These are phyloP conservation scores for Fratercula arctica DNA, from an alignment of 2,797 vertebrate genomes.

Conservation along the genomic window DNA sequence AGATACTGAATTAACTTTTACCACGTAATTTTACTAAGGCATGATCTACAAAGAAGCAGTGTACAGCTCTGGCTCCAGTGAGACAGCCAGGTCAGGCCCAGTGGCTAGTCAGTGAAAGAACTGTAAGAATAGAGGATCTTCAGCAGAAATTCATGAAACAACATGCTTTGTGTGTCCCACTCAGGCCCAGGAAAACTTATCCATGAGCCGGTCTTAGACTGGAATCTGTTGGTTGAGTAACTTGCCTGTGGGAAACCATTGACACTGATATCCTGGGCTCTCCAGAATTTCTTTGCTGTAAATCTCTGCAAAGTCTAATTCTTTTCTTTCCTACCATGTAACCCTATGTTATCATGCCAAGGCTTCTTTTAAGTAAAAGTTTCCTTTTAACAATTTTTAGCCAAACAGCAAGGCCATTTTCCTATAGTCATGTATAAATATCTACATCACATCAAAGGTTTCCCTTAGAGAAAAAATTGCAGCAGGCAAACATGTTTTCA, in stretches of 20 bases:
- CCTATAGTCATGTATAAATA: not conserved
- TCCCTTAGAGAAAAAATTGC: not conserved
- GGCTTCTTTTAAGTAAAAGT: not conserved
- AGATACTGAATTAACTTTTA: not conserved
- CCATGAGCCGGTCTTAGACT: not conserved
- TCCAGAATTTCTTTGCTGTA: not conserved
- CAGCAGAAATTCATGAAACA: not conserved
- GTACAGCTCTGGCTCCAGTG: not conserved
- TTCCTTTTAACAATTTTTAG: not conserved
- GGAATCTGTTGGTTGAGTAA: not conserved
- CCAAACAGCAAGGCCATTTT: not conserved
- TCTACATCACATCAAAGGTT: not conserved
- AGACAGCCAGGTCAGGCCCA: not conserved
- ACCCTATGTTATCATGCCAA: not conserved
- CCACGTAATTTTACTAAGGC: not conserved
- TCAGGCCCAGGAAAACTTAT: not conserved
- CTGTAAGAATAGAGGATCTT: not conserved
- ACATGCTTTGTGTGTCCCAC: rapidly evolving
- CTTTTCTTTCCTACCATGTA: not conserved
- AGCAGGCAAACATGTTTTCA: not conserved
- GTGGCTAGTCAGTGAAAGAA: not conserved
- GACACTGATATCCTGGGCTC: not conserved
- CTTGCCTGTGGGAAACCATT: not conserved
- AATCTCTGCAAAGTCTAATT: not conserved
- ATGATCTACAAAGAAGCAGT: not conserved